Percentiles rank a stretch among this genome's conserved stretches.
Evolutionary conservation across 2,888 invertebrate species (phyloP).

Genomic region (Cheilosia impressa): DNA sequence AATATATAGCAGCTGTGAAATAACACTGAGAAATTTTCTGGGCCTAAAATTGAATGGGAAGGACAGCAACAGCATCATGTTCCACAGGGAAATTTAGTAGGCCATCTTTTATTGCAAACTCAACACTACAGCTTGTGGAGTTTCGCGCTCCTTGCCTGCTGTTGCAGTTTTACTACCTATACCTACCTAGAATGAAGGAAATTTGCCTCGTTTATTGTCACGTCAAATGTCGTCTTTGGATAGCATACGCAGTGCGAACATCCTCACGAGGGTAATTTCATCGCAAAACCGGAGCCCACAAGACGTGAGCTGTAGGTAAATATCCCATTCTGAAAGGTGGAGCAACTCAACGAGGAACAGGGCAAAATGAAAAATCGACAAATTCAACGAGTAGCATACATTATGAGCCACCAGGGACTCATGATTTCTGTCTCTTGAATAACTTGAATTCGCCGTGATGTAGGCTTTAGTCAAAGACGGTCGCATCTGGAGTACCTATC

Average conservation of each 20-base stretch:
- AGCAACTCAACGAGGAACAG: neutral
- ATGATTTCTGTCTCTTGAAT: slow-evolving; percentile 26
- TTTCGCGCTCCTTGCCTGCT: neutral
- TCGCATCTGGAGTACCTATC: slow-evolving; percentile 6
- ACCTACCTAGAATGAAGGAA: slow-evolving; percentile 28
- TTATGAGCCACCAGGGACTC: slow-evolving; percentile 41
- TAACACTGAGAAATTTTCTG: slow-evolving; percentile 7
- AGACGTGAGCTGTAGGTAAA: slow-evolving; percentile 43
- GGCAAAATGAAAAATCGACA: slow-evolving; percentile 60
- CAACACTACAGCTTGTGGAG: slow-evolving; percentile 29
- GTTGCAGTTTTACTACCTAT: slow-evolving; percentile 40
- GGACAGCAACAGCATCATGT: slow-evolving; percentile 10
- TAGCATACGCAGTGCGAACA: slow-evolving; percentile 36
- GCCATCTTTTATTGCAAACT: slow-evolving; percentile 43
- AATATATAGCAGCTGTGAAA: neutral
- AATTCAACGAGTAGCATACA: slow-evolving; percentile 59
- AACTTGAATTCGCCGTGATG: neutral
- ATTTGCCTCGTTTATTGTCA: slow-evolving; percentile 63
- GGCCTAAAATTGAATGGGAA: slow-evolving; percentile 21
- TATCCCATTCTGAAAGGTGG: neutral
- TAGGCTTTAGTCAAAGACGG: neutral
- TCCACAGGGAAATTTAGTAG: slow-evolving; percentile 5
- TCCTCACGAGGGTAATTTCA: slow-evolving; percentile 61
- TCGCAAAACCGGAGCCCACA: slow-evolving; percentile 14
- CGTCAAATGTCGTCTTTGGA: slow-evolving; percentile 34